Evolutionary conservation across 2,113 vertebrate genomes (phyloP).

Genomic region (Phyllostomus discolor): DNA sequence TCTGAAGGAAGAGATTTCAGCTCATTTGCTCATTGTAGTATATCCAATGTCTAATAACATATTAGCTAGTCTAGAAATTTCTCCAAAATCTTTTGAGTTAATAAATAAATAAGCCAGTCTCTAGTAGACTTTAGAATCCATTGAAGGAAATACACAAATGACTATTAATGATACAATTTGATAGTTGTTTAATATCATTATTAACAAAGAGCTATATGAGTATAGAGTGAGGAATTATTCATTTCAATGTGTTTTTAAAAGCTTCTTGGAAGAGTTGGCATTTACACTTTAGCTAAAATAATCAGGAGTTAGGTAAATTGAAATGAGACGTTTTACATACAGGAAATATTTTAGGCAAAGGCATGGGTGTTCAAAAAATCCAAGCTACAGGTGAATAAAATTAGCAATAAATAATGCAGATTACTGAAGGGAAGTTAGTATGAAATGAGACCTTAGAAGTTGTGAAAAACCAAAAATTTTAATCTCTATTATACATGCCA

Average conservation of each 20-base stretch:
- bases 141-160: background rate
- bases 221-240: background rate
- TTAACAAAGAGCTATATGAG: background rate
- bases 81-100: background rate
- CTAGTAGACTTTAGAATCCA: background rate
- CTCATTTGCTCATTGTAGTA: background rate
- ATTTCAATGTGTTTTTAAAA: conserved; percentile 16
- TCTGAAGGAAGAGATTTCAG: background rate
- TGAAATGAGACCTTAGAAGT: background rate
- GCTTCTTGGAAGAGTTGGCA: background rate
- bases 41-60: background rate
- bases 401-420: background rate
- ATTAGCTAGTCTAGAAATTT: background rate
- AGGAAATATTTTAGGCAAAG: background rate
- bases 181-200: background rate
- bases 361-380: background rate
- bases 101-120: background rate
- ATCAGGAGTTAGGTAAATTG: background rate
- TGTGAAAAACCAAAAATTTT: background rate
- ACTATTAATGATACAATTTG: background rate
- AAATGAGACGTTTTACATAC: background rate
- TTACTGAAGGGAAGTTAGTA: background rate
- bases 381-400: background rate
- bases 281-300: background rate
- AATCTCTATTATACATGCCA: background rate